Evolutionary conservation across 2,113 vertebrate species (phyloP).

Genomic region (Lepus timidus): DNA sequence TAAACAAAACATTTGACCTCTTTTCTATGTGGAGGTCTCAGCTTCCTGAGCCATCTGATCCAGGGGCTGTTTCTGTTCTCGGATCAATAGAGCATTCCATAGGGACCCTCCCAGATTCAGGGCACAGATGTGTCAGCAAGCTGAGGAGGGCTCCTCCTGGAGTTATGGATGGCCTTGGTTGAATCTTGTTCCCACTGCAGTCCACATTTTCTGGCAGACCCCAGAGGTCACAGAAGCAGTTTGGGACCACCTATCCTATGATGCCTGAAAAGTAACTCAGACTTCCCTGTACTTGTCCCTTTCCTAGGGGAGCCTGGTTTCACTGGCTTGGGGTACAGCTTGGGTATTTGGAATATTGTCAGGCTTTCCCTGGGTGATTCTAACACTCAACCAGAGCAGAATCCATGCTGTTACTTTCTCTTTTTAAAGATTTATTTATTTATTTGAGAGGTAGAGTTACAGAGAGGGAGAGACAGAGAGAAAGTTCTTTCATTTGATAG

Average conservation of each 20-base stretch:
- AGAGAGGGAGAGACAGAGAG: not conserved
- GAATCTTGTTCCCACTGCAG: not conserved
- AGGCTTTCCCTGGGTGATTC: not conserved
- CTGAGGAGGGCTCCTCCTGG: not conserved
- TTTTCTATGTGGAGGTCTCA: not conserved
- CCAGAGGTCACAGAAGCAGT: not conserved
- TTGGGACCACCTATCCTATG: not conserved
- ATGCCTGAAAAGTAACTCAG: not conserved
- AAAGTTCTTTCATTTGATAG: not conserved
- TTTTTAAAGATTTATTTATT: too few species aligned
- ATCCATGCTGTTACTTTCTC: not conserved
- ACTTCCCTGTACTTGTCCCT: not conserved
- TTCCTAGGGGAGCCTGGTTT: not conserved
- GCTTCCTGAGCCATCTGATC: not conserved
- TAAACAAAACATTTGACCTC: not conserved
- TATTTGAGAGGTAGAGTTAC: not conserved
- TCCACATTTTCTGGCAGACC: not conserved
- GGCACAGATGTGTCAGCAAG: fast-evolving
- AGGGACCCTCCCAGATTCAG: not conserved
- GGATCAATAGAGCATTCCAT: not conserved
- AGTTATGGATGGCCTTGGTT: not conserved
- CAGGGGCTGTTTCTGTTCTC: not conserved
- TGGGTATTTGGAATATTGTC: not conserved
- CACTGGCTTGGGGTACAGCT: not conserved
- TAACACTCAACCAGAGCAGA: not conserved